Base-by-base conservation (phyloP, 1,140 invertebrate species). In the Chymomyza costata region DNA sequence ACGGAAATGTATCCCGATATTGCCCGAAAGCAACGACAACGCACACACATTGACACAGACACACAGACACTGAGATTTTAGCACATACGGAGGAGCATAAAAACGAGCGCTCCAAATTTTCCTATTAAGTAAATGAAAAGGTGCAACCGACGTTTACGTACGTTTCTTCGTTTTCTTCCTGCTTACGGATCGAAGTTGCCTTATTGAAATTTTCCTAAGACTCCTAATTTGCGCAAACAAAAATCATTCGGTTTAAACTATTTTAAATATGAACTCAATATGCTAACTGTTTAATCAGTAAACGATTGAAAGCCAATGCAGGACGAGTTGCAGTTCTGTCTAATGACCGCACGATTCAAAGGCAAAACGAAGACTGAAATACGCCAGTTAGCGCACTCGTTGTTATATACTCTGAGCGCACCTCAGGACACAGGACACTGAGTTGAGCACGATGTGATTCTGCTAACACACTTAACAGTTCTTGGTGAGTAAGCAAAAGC, bases 321-420 rank as follows among this genome's bases (percentile, higher is more conserved):
- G 40, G 56, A 51, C 45, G 44, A 32, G 34, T 43, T 70, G 17
- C 61, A 65, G 44, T 64, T 62, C 14, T 43, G 19, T 19, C 19
- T 43, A 25, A 25, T 31, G 39, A 47, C 70, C 76, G 76, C 76
- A 82, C 76, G 64, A 82, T 66, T 82, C 70, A 69, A 65, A 82
- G 70, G 63, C 66, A 76, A 82, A 82, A 82, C 76, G 76, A 82
- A 82, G 76, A 82, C 76, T 82, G 66, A 69, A 64, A 41, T 70
- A 49, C 31, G 44, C 45, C 59, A 78, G 54, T 73, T 73, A 64
- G 67, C 73, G 73, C 73, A 78, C 73, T 78, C 73, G 73, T 78
- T 78, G 53, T 78, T 78, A 67, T 80, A 78, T 78, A 78, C 67
- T 54, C 51, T 56, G 37, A 49, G 35, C 25, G 35, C n/a, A 15